A percentile compares a stretch with the other conserved stretches of the same genome.
These are phyloP conservation scores for Anthrax anthrax DNA, from an alignment of 2,888 invertebrate species.

Conservation along the genomic window DNA sequence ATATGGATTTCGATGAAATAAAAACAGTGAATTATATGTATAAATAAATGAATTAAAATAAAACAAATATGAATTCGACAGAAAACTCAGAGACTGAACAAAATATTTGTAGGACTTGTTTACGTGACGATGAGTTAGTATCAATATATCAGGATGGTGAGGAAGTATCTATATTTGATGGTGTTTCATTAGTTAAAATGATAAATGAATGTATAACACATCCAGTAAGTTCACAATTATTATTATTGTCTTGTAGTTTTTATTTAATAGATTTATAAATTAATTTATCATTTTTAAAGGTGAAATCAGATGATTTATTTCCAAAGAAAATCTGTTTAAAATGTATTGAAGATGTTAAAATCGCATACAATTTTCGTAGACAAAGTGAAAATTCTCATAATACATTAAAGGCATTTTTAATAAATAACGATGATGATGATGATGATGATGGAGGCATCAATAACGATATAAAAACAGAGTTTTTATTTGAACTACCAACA, in stretches of 20 bases:
- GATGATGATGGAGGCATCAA: not conserved
- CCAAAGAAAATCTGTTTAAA: constrained; percentile 28
- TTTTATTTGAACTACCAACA: not conserved
- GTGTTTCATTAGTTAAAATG: constrained; percentile 22
- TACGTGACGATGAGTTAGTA: constrained; percentile 20
- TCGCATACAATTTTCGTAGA: constrained; percentile 27
- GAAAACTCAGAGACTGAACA: no score
- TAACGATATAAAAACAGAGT: not conserved
- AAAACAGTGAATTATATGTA: no score
- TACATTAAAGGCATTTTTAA: constrained; percentile 13
- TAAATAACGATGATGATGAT: not conserved
- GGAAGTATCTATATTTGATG: constrained; percentile 20
- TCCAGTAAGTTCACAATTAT: constrained; percentile 12
- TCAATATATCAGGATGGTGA: not conserved
- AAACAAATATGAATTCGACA: no score
- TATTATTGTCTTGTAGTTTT: not conserved
- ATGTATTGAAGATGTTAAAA: constrained; percentile 24
- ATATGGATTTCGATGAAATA: no score
- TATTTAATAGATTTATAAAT: not conserved
- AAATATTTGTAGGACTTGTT: constrained; percentile 29
- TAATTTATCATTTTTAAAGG: constrained; percentile 16
- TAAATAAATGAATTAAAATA: no score
- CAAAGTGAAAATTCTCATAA: constrained; percentile 28
- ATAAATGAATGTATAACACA: constrained; percentile 26
- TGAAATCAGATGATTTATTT: constrained; percentile 31